phyloP scores from a whole-genome alignment of 2,113 vertebrate genomes.

The Neogobius melanostomus region DNA sequence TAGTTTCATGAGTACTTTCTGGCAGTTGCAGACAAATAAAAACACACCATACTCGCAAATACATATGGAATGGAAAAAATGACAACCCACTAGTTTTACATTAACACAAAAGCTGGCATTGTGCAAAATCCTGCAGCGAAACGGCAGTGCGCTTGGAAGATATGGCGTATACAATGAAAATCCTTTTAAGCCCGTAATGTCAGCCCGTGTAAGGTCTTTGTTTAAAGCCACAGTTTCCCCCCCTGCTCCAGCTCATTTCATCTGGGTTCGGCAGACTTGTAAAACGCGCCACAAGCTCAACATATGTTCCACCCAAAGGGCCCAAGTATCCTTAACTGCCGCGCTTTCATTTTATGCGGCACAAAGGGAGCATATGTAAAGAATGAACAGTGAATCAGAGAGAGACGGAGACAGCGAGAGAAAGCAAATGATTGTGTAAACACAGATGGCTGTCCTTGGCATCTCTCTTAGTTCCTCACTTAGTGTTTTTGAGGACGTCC shows the following conservation, averaged over 20 bases:
- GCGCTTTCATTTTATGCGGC: slow-evolving; percentile 61
- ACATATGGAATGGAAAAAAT: slow-evolving; percentile 25
- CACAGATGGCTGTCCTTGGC: slow-evolving; percentile 76
- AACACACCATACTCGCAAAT: slow-evolving; percentile 50
- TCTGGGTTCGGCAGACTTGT: slow-evolving; percentile 47
- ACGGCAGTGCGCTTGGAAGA: slow-evolving; percentile 16
- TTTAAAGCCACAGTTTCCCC: slow-evolving; percentile 35
- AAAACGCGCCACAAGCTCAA: slow-evolving; percentile 57
- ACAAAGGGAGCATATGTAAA: slow-evolving; percentile 76
- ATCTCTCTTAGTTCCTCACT: slow-evolving; percentile 58
- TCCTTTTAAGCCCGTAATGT: slow-evolving; percentile 24
- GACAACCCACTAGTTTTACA: slow-evolving; percentile 30
- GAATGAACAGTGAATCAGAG: slow-evolving; percentile 68
- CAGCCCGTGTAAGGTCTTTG: slow-evolving; percentile 43
- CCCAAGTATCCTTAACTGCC: slow-evolving; percentile 64
- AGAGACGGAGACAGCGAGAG: slow-evolving; percentile 64
- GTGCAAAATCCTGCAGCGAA: slow-evolving; percentile 25
- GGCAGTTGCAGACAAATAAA: slow-evolving; percentile 39
- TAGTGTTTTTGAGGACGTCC: slow-evolving; percentile 73
- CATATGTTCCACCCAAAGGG: slow-evolving; percentile 69
- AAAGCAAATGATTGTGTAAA: slow-evolving; percentile 68
- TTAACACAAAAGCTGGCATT: slow-evolving; percentile 30
- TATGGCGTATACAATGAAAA: slow-evolving; percentile 44
- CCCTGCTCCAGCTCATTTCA: slow-evolving; percentile 39
- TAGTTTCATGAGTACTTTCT: slow-evolving; percentile 47